These are phyloP conservation scores for Cheilosia soror DNA, from an alignment of 2,888 invertebrate species.

Conservation along the genomic window DNA sequence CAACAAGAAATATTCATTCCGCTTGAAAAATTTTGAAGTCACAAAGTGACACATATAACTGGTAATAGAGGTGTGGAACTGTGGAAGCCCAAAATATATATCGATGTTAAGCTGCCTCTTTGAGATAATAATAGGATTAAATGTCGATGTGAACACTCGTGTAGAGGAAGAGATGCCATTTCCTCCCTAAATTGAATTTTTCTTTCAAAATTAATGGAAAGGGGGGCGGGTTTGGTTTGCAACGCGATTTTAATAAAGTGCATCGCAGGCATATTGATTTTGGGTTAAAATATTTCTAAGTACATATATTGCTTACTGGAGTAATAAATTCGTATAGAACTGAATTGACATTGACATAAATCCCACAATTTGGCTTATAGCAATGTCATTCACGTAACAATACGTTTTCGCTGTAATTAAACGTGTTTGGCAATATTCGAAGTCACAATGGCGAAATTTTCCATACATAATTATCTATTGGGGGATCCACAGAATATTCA, in stretches of 20 bases:
- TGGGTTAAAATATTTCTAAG: too few species aligned
- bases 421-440: too few species aligned
- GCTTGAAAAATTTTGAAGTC: not conserved
- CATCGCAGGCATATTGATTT: not conserved
- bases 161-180: not conserved
- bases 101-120: slow-evolving; percentile 9
- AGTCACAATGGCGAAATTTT: too few species aligned
- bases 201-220: not conserved
- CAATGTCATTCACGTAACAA: too few species aligned
- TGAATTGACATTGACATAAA: too few species aligned
- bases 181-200: not conserved
- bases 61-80: not conserved
- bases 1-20: not conserved
- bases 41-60: not conserved
- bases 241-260: not conserved
- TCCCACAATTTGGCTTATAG: too few species aligned
- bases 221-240: not conserved
- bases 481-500: too few species aligned
- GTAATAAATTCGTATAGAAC: too few species aligned
- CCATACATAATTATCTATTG: too few species aligned
- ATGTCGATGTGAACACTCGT: not conserved
- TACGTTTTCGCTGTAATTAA: too few species aligned
- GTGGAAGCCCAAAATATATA: not conserved
- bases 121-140: slow-evolving; percentile 24
- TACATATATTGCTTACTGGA: too few species aligned